Base-by-base conservation (phyloP, 1,140 invertebrate species). In the Laupala kohalensis region DNA sequence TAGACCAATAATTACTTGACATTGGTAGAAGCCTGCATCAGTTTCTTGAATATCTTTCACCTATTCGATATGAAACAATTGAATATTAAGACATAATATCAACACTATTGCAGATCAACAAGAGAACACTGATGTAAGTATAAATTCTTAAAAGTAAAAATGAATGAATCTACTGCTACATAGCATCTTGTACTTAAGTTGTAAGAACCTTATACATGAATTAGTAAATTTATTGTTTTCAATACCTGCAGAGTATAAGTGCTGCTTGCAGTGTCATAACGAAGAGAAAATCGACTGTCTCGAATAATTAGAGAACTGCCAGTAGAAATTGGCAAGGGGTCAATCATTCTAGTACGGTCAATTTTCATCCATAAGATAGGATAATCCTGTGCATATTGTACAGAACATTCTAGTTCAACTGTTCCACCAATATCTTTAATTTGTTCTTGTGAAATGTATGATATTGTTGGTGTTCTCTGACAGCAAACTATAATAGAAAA, bases 31-130 rank as follows among this genome's bases (percentile, higher is more conserved):
- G 25, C 93, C 94, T 0, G 92, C 92, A 80, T 97, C 94, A 0
- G 92, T 95, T 81, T 97, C 94, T 84, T 96, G 94, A 69, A 96
- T 93, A 77, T 96, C 94, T 81, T 93, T 95, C n/a, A 96, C 91
- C 88, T 93, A 79, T 71, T n/a, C n/a, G n/a, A n/a, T 82, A 78
- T 6, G 75, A 77, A 70, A 77, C 80, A 72, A 73, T n/a, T n/a
- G n/a, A n/a, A n/a, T n/a, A n/a, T n/a, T n/a, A n/a, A n/a, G 71
- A 71, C 64, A 71, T 69, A 71, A 71, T 5, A 71, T 53, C n/a
- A 63, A 6, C 25, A 63, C 25, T n/a, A 1, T 65, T 27, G 71
- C 23, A 69, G 9, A 68, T 37, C 28, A 64, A 23, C 1, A 53
- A 53, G 9, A 53, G 1, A 53, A 53, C 4, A 13, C 37, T 53